Percentiles rank a stretch among this genome's conserved stretches.
These are phyloP conservation scores for Monarcha castaneiventris DNA, from an alignment of 2,113 vertebrate species.

Conservation along the genomic window DNA sequence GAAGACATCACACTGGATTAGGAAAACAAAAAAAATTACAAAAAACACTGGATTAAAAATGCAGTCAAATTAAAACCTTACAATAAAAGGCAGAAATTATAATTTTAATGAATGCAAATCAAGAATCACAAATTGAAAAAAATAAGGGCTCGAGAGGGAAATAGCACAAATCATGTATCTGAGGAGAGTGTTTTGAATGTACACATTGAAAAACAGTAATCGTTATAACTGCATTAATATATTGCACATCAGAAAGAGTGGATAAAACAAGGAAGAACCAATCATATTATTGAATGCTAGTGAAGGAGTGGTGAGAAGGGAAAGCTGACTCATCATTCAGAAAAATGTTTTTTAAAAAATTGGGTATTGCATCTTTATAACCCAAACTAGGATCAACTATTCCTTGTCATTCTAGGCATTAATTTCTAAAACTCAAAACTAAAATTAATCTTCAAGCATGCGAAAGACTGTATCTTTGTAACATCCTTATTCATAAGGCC, in stretches of 20 bases:
- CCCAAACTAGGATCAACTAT: neutral
- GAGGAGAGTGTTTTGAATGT: neutral
- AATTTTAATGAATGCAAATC: neutral
- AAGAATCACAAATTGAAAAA: neutral
- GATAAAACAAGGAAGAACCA: neutral
- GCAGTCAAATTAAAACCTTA: neutral
- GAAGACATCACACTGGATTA: neutral
- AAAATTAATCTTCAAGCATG: neutral
- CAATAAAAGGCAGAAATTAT: neutral
- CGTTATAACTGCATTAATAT: neutral
- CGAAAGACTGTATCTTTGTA: accelerated
- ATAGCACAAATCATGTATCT: neutral
- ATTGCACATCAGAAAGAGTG: neutral
- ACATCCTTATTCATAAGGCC: neutral
- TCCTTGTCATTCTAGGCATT: neutral
- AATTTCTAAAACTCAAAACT: neutral
- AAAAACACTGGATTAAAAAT: neutral
- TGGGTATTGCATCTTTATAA: neutral
- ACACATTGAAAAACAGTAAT: neutral
- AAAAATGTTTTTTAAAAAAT: neutral
- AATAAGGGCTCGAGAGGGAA: neutral
- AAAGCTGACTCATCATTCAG: neutral
- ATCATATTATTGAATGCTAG: neutral
- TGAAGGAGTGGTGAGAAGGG: neutral
- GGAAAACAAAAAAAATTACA: neutral